Conservation (phyloP, 2,113 vertebrate species). For the Cyphomyrus discorhynchus region DNA sequence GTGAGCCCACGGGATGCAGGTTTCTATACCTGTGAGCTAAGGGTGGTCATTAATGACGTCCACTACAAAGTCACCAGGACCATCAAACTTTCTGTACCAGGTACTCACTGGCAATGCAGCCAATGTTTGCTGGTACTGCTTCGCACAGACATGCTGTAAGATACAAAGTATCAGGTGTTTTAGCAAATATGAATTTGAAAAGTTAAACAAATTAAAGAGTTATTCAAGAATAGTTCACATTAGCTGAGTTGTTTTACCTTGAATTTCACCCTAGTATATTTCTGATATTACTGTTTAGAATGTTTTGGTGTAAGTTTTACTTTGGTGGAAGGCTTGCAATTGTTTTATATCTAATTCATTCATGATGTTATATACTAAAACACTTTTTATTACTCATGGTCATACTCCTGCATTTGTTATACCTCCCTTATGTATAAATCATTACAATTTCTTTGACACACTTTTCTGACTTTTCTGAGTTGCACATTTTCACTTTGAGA, state of each 20-base stretch:
- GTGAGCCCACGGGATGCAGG: constrained; percentile 58
- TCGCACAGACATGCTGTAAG: background rate
- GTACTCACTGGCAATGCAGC: constrained; percentile 44
- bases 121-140: background rate
- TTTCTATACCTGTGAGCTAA: constrained; percentile 68
- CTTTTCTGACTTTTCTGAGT: background rate
- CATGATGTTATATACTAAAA: background rate
- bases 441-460: background rate
- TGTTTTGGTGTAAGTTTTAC: background rate
- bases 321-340: background rate
- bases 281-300: background rate
- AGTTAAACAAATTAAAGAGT: background rate
- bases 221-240: background rate
- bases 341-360: background rate
- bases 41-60: constrained; percentile 46
- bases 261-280: background rate
- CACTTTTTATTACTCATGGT: background rate
- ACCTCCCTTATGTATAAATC: background rate
- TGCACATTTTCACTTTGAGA: background rate
- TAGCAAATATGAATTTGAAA: background rate
- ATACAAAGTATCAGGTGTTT: background rate
- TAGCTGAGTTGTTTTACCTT: background rate
- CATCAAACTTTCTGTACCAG: constrained; percentile 51
- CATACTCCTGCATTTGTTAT: background rate
- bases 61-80: constrained; percentile 66